Evolutionary conservation across 2,797 vertebrate species (phyloP).

Genomic region (Schizopygopsis pylzovi): DNA sequence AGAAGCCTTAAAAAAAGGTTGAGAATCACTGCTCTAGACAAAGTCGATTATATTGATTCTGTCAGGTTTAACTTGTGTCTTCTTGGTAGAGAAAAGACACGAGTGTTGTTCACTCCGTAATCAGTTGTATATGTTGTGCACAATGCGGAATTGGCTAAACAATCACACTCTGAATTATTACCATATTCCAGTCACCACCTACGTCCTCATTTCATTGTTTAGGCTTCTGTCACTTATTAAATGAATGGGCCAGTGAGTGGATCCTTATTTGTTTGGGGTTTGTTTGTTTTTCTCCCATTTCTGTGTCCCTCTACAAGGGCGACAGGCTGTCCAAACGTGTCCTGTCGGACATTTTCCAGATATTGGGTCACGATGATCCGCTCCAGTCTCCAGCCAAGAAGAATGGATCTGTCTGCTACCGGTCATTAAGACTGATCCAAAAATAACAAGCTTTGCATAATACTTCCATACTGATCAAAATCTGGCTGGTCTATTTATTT

Average conservation of each 20-base stretch:
- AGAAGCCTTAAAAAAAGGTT: background rate
- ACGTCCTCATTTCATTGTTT: conserved; percentile 9
- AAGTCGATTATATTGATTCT: background rate
- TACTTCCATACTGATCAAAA: conserved; percentile 22
- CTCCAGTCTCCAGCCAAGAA: conserved; percentile 27
- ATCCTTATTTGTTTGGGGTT: conserved; percentile 25
- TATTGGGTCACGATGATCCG: conserved; percentile 48
- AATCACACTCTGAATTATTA: conserved; percentile 1
- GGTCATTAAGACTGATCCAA: conserved; percentile 52
- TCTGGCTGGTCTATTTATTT: background rate
- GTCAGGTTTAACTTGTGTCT: background rate
- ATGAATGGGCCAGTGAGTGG: conserved; percentile 33
- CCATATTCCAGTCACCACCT: conserved; percentile 24
- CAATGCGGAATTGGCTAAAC: conserved; percentile 6
- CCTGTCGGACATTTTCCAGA: conserved; percentile 46
- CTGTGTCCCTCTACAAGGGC: conserved; percentile 19
- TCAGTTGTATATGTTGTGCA: conserved; percentile 20
- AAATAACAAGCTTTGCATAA: conserved; percentile 49
- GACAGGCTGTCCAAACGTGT: conserved; percentile 38
- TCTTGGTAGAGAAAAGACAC: background rate
- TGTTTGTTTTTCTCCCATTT: conserved; percentile 44
- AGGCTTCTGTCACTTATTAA: conserved; percentile 28
- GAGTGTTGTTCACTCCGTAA: background rate
- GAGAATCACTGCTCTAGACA: background rate
- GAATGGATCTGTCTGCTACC: conserved; percentile 43